Percentiles rank a stretch among this genome's conserved stretches.
These are phyloP conservation scores for Hemicordylus capensis DNA, from an alignment of 2,113 vertebrate genomes.

Conservation along the genomic window DNA sequence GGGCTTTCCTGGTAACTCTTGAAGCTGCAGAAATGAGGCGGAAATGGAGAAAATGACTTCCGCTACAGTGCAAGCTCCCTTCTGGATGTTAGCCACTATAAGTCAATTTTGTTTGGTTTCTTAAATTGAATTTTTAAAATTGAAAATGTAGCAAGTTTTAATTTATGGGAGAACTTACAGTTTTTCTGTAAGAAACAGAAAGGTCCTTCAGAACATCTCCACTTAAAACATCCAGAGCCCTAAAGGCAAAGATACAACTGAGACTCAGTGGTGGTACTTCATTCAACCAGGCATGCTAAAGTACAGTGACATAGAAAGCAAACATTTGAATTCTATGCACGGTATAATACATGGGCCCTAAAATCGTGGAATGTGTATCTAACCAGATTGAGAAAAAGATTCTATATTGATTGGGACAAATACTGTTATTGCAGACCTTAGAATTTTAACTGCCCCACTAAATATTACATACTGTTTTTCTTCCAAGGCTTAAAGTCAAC, in stretches of 20 bases:
- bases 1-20: too few species aligned
- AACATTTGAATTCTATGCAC: not conserved
- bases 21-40: too few species aligned
- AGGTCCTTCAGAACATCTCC: constrained; percentile 91
- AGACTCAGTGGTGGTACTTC: not conserved
- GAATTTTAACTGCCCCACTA: not conserved
- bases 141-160: constrained; percentile 2
- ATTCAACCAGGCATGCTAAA: not conserved
- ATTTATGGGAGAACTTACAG: constrained; percentile 77
- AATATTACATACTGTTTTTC: not conserved
- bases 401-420: not conserved
- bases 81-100: too few species aligned
- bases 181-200: constrained; percentile 88
- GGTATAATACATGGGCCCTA: not conserved
- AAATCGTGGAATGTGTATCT: not conserved
- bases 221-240: constrained; percentile 92
- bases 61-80: too few species aligned
- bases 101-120: too few species aligned
- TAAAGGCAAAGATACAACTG: constrained; percentile 62
- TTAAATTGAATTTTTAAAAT: too few species aligned
- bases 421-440: not conserved
- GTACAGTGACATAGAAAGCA: not conserved
- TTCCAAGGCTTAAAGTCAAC: not conserved
- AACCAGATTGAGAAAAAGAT: not conserved
- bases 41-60: too few species aligned